A percentile compares a stretch with the other conserved stretches of the same genome.
phyloP scores from a whole-genome alignment of 2,888 invertebrate genomes.

The Lepidochrysops patricia region DNA sequence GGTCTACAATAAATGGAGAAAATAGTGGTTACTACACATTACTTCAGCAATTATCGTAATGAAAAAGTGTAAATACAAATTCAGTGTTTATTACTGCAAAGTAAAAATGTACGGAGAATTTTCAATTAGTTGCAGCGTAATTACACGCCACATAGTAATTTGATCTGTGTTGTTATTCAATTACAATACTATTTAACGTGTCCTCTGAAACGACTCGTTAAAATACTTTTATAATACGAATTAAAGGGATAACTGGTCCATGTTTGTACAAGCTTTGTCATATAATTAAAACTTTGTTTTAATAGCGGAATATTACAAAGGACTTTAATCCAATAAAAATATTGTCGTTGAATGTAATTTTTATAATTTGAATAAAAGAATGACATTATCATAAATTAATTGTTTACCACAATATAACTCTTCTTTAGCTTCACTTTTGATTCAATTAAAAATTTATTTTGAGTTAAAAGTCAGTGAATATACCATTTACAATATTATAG shows the following conservation, averaged over 20 bases:
- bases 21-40: background rate
- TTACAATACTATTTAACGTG: slow-evolving; percentile 5
- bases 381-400: no score
- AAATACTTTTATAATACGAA: background rate
- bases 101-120: background rate
- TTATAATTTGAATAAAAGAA: background rate
- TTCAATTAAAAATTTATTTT: no score
- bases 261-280: slow-evolving; percentile 20
- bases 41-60: background rate
- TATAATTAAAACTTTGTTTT: slow-evolving; percentile 26
- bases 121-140: slow-evolving; percentile 3
- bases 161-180: slow-evolving; percentile 8
- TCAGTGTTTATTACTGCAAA: background rate
- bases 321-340: background rate
- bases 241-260: slow-evolving; percentile 11
- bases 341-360: background rate
- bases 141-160: background rate
- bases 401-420: no score
- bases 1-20: no score
- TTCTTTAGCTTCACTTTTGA: no score
- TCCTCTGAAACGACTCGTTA: background rate
- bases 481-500: no score
- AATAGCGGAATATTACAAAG: slow-evolving; percentile 25
- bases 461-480: no score
- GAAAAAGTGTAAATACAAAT: background rate